Conservation (phyloP, 2,888 invertebrate genomes). For the Meganola albula region DNA sequence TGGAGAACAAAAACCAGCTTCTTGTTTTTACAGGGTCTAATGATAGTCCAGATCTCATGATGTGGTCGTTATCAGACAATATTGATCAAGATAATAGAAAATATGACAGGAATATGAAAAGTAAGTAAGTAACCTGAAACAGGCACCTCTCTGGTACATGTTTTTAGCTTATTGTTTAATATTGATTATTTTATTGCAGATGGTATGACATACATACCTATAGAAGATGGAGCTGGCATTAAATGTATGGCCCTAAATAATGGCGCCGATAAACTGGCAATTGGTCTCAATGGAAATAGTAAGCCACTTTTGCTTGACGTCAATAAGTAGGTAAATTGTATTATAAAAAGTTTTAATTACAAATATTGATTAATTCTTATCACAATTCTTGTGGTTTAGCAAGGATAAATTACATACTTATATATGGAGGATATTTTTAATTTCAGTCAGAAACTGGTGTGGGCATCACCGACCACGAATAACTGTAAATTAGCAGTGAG, state of each 20-base stretch:
- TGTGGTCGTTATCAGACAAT: constrained; percentile 19
- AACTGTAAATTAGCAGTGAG: constrained; percentile 40
- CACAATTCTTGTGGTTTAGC: not conserved
- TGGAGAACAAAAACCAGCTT: constrained; percentile 25
- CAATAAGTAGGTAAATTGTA: constrained; percentile 48
- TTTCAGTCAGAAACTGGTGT: constrained; percentile 40
- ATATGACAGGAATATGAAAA: constrained; percentile 10
- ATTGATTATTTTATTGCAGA: constrained; percentile 26
- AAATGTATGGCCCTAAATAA: constrained; percentile 46
- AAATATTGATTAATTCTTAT: not conserved
- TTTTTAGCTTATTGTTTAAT: not conserved
- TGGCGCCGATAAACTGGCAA: constrained; percentile 41
- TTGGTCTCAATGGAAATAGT: constrained; percentile 58
- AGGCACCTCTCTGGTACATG: too few species aligned
- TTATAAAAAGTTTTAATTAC: not conserved
- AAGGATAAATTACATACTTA: not conserved
- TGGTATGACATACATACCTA: constrained; percentile 26
- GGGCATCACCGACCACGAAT: constrained; percentile 27
- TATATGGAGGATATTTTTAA: not conserved
- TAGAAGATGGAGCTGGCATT: constrained; percentile 39
- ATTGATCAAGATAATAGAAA: constrained; percentile 7
- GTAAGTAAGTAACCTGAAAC: too few species aligned
- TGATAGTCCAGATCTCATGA: constrained; percentile 34
- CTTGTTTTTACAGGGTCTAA: constrained; percentile 45
- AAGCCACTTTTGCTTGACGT: constrained; percentile 56